Evolutionary conservation across 2,113 vertebrate species (phyloP).

Genomic region (Catharus fuscescens): DNA sequence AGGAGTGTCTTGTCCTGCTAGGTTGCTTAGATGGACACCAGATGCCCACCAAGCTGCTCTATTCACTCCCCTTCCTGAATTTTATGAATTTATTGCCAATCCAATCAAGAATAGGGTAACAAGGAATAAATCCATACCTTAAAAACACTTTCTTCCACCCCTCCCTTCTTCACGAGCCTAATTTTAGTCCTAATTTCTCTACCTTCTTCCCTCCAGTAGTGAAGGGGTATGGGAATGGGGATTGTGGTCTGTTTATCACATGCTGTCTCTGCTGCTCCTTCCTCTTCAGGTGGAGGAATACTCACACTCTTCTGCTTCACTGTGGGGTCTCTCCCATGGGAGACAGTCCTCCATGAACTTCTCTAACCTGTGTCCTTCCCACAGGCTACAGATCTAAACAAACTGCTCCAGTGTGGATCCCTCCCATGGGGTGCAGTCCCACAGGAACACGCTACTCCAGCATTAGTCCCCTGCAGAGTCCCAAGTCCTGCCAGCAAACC

Average conservation of each 20-base stretch:
- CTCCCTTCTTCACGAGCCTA: neutral
- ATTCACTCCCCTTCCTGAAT: no score
- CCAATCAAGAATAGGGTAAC: neutral
- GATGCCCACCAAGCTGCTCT: no score
- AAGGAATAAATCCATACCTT: neutral
- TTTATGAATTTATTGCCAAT: neutral
- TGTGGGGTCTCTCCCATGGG: neutral
- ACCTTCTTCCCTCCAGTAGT: neutral
- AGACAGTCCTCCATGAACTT: neutral
- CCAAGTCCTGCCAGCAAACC: neutral
- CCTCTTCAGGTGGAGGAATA: neutral
- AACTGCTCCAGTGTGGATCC: neutral
- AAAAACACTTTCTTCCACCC: neutral
- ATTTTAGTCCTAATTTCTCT: neutral
- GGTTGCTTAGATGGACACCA: no score
- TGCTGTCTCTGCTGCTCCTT: rapidly evolving
- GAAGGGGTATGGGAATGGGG: neutral
- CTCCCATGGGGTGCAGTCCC: no score
- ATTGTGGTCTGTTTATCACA: neutral
- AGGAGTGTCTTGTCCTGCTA: no score
- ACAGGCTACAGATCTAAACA: neutral
- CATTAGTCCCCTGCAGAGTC: rapidly evolving
- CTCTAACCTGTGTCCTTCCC: neutral
- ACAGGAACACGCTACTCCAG: neutral
- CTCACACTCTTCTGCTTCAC: neutral